These are phyloP conservation scores for Drosophila virilis DNA, from an alignment of 1,140 invertebrate genomes.

Conservation along the genomic window DNA sequence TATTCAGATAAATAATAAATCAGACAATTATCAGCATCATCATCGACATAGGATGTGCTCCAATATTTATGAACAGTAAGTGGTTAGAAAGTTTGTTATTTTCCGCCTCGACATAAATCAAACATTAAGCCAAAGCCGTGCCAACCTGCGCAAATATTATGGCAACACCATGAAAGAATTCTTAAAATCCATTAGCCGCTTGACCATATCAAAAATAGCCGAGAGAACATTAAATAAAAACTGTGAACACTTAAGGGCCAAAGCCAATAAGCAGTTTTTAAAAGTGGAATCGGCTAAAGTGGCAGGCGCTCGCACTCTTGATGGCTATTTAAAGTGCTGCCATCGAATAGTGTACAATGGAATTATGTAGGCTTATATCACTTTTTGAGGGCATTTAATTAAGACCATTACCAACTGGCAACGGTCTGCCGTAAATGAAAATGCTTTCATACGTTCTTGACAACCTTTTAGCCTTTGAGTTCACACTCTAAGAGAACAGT, in stretches of 20 bases:
- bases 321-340: slow-evolving; percentile 24
- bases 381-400: slow-evolving; percentile 8
- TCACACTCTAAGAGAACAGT: background rate
- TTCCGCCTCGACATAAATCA: no score
- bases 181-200: slow-evolving; percentile 15
- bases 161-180: background rate
- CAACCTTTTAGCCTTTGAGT: background rate
- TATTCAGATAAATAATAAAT: no score
- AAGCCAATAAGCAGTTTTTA: slow-evolving; percentile 1
- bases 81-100: no score
- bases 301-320: slow-evolving; percentile 2
- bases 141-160: background rate
- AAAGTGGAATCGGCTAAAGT: slow-evolving; percentile 8
- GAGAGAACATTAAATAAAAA: slow-evolving; percentile 5
- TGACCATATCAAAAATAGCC: background rate
- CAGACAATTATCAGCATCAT: no score
- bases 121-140: background rate
- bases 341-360: background rate
- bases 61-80: no score
- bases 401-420: background rate
- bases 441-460: background rate
- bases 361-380: slow-evolving; percentile 1
- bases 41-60: no score
- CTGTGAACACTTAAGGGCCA: slow-evolving; percentile 13
- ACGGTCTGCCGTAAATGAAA: background rate